Conservation (phyloP, 2,113 vertebrate species). For the Percina caprodes region DNA sequence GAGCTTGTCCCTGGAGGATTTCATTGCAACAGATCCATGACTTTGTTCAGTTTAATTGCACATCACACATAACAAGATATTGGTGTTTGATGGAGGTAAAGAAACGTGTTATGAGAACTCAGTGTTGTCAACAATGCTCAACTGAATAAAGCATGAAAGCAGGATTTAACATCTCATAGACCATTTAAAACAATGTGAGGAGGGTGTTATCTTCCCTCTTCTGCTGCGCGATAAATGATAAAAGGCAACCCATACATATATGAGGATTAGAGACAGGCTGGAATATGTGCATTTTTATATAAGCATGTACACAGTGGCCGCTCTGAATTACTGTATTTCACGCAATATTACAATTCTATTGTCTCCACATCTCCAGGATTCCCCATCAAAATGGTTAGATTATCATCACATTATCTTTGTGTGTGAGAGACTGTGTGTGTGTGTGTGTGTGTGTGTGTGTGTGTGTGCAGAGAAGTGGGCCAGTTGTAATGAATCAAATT, state of each 20-base stretch:
- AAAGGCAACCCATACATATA: constrained; percentile 23
- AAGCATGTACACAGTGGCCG: neutral
- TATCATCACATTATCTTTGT: constrained; percentile 25
- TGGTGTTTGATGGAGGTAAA: neutral
- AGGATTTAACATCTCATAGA: constrained; percentile 1
- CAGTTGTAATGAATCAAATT: constrained; percentile 57
- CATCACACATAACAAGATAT: constrained; percentile 22
- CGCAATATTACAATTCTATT: constrained; percentile 38
- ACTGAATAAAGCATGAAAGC: constrained; percentile 23
- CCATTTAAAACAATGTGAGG: constrained; percentile 7
- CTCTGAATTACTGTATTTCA: constrained; percentile 8
- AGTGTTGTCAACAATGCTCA: neutral
- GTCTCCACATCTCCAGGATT: constrained; percentile 9
- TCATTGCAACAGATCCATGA: neutral
- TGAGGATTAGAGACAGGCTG: constrained; percentile 35
- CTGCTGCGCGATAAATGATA: constrained; percentile 23
- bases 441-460: neutral
- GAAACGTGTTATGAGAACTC: neutral
- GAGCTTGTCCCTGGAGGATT: neutral
- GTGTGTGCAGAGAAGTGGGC: constrained; percentile 47
- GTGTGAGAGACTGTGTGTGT: neutral
- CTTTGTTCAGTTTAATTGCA: constrained; percentile 10
- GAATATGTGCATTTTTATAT: neutral
- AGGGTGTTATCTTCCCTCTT: constrained; percentile 13
- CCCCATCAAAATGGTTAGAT: constrained; percentile 24